A percentile compares a stretch with the other conserved stretches of the same genome.
Evolutionary conservation across 2,113 vertebrate genomes (phyloP).

Genomic region (Struthidea cinerea): DNA sequence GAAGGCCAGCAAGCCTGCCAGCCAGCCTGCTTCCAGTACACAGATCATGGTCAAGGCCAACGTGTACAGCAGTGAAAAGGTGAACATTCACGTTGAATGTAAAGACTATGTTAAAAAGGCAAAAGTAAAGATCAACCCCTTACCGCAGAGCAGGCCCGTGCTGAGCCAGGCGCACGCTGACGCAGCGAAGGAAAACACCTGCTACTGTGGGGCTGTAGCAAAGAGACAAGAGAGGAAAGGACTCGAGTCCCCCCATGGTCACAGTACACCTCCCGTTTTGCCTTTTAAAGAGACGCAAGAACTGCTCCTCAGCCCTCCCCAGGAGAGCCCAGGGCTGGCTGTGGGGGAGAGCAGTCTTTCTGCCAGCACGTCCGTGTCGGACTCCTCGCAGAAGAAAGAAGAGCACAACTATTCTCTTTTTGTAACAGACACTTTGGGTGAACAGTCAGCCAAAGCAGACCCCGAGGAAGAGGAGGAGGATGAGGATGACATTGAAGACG

Average conservation of each 20-base stretch:
- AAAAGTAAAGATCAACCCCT: constrained; percentile 86
- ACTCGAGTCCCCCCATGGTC: constrained; percentile 66
- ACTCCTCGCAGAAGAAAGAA: constrained; percentile 88
- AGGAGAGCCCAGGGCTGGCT: constrained; percentile 66
- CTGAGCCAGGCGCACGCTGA: constrained; percentile 68
- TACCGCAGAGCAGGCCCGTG: constrained; percentile 65
- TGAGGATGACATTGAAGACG: constrained; percentile 87
- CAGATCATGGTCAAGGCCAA: constrained; percentile 88
- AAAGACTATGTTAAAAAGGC: constrained; percentile 95
- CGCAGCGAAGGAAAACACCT: constrained; percentile 76
- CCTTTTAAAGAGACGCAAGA: constrained; percentile 82
- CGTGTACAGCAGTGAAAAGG: constrained; percentile 73
- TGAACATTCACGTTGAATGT: constrained; percentile 77
- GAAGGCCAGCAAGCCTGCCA: constrained; percentile 86
- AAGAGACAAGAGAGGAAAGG: constrained; percentile 79
- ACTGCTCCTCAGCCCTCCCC: constrained; percentile 71
- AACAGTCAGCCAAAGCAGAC: constrained; percentile 76
- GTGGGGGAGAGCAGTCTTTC: constrained; percentile 72
- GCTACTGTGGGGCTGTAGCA: constrained; percentile 73
- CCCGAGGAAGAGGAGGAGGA: constrained; percentile 83
- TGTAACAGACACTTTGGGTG: constrained; percentile 80
- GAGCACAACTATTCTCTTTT: constrained; percentile 99
- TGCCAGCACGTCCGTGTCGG: constrained; percentile 73
- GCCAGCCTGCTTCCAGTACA: constrained; percentile 87
- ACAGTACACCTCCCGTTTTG: constrained; percentile 58